Base-by-base conservation (phyloP, 1,140 invertebrate genomes). In the Amyelois transitella region DNA sequence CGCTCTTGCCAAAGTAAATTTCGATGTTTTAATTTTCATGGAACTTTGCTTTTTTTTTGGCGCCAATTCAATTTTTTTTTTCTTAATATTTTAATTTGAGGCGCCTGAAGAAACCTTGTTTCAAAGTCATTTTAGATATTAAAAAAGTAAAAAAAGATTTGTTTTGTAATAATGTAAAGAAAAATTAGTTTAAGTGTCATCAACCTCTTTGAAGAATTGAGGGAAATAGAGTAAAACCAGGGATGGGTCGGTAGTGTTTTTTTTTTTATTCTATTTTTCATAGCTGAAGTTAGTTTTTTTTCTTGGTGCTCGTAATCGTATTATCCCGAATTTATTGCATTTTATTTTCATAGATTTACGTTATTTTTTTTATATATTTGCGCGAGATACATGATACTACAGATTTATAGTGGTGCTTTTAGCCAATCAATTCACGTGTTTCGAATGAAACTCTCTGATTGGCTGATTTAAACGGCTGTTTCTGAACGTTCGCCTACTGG, bases 271-370 rank as follows among this genome's bases (percentile, higher is more conserved):
- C n/a, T n/a, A n/a, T n/a, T n/a, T 38, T 2, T 28, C 25, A 28
- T 28, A 28, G 25, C 19, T 21, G 19, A 48, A 20, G 18, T 54
- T 43, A 6, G 12, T 55, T 60, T 59, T 66, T 51, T 55, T 58
- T 64, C 75, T 74, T 66, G 70, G 73, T 76, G 72, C 69, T 76
- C 66, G 51, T 64, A 60, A 61, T 38, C n/a, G 6, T n/a, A 38
- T 55, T 69, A 65, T 76, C 64, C 55, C 64, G 63, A 72, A 66
- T 74, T 68, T 14, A 66, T 45, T 69, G 65, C 64, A 77, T 77
- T 75, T 64, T 56, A 56, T 59, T 54, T 66, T 57, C 54, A 28
- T 48, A 57, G 49, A 43, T 52, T 63, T 28, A 51, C 12, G 32
- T 51, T 55, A 14, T 32, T 25, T 21, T 10, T 2, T 47, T 50